Base-by-base conservation (phyloP, 2,113 vertebrate species). In the Dryoscopus gambensis region DNA sequence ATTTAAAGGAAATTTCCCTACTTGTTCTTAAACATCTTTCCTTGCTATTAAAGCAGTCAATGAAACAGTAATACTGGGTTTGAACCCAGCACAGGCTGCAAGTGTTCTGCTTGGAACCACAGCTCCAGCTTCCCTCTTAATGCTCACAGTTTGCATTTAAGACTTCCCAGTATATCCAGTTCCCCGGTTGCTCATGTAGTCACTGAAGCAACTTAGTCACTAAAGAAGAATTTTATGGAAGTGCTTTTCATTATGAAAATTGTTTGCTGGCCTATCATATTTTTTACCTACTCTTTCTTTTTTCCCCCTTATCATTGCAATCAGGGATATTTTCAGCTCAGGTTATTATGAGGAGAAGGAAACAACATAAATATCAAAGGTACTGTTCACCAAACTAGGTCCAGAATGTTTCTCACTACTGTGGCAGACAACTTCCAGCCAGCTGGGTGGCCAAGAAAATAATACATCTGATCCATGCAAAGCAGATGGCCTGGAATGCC, bases 391-490 rank as follows among this genome's bases (percentile, higher is more conserved):
- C 53, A 65, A 88, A 87, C 18, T 49, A 46, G 46, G 35, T 94
- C 75, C 75, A 53, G 69, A 82, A 95, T 62, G 78, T 65, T 96
- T 95, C 52, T 88, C 47, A 52, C 44, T 89, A 52, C 9, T 18
- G 68, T 71, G 16, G 35, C 74, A 97, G 65, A 52, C 35, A 8
- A 60, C 89, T 93, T 95, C 39, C 57, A 87, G 87, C 44, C 85
- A 96, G 37, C 55, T 97, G 85, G 77, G 87, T 93, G 93, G 87
- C 65, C 84, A 90, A 89, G 74, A 94, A 97, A 86, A 68, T 65
- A 95, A 96, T 92, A 90, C 91, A 97, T 93, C 89, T 95, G 70
- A 97, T 95, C 82, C 80, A 86, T 79, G 78, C 42, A 92, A 68
- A 97, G 71, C 67, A 93, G 71, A 83, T 67, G 67, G 53, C 55